Evolutionary conservation across 2,113 vertebrate genomes (phyloP).

Genomic region (Scolopax mira): DNA sequence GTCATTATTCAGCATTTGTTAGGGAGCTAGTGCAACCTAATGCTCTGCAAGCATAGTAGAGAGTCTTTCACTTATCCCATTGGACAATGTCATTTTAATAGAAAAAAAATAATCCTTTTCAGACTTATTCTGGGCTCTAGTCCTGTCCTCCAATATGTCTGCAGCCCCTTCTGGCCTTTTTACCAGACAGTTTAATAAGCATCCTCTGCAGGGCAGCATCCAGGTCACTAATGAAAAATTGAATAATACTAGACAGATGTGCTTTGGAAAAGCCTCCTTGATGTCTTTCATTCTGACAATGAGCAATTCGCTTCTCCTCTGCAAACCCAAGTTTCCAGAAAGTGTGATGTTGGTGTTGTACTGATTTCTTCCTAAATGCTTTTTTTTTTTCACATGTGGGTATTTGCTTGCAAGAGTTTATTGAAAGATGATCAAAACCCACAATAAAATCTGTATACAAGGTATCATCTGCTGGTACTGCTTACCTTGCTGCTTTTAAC

Average conservation of each 20-base stretch:
- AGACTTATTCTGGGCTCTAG: background rate
- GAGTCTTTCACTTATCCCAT: background rate
- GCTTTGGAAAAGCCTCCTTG: background rate
- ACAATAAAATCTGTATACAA: background rate
- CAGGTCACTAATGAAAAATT: background rate
- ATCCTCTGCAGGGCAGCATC: background rate
- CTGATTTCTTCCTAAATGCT: background rate
- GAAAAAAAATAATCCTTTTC: background rate
- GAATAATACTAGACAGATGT: background rate
- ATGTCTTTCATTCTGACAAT: background rate
- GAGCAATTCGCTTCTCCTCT: background rate
- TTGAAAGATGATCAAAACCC: background rate
- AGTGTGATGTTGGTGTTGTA: background rate
- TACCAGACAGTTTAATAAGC: background rate
- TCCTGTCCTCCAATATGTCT: background rate
- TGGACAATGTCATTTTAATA: background rate
- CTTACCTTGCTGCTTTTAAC: slow-evolving; percentile 50
- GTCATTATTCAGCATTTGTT: background rate
- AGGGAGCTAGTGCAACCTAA: background rate
- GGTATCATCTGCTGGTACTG: slow-evolving; percentile 32
- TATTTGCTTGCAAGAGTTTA: background rate
- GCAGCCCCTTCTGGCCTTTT: background rate
- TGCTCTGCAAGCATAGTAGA: background rate
- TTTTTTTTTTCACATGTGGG: background rate
- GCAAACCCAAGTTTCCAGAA: background rate